A percentile compares a stretch with the other conserved stretches of the same genome.
These are phyloP conservation scores for Axis porcinus DNA, from an alignment of 2,113 vertebrate species.

Conservation along the genomic window DNA sequence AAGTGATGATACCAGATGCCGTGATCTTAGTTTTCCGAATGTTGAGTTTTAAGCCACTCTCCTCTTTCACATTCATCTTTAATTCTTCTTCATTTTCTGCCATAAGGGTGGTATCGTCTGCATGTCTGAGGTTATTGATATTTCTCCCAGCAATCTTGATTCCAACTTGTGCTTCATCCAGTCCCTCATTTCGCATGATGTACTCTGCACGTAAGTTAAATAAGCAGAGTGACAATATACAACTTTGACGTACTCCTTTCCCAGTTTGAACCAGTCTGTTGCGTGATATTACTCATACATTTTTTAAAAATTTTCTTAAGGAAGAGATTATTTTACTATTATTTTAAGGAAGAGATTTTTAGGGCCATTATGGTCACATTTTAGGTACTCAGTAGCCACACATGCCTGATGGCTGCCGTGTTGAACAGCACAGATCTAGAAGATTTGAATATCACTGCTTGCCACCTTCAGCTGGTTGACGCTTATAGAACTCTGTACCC, in stretches of 20 bases:
- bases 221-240: not conserved
- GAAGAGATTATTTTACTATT: not conserved
- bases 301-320: not conserved
- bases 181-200: not conserved
- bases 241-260: not conserved
- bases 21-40: not conserved
- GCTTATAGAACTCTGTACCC: not conserved
- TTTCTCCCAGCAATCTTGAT: not conserved
- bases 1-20: not conserved
- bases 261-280: not conserved
- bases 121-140: not conserved
- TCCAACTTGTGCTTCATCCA: not conserved
- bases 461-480: not conserved
- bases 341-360: not conserved
- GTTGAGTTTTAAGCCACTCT: not conserved
- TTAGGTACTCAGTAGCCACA: not conserved
- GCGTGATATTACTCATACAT: not conserved
- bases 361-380: not conserved
- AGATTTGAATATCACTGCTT: not conserved
- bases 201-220: not conserved
- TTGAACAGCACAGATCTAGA: not conserved
- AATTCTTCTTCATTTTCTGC: not conserved
- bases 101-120: not conserved
- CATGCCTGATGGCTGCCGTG: not conserved
- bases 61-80: not conserved